Conservation (phyloP, 2,113 vertebrate genomes). For the Pimephales promelas region DNA sequence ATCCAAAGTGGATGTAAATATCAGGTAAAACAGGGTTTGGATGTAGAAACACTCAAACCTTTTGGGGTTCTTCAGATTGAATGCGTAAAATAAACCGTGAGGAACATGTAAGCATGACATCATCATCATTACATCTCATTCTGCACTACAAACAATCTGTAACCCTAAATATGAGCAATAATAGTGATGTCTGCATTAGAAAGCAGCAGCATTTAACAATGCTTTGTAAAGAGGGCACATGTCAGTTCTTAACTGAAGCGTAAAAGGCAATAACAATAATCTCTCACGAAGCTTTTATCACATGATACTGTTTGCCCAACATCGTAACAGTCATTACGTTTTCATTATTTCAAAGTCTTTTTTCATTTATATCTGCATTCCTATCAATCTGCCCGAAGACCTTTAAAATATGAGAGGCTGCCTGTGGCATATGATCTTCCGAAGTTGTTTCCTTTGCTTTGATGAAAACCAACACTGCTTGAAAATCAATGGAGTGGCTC, state of each 20-base stretch:
- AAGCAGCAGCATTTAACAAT: too few relatives aligned
- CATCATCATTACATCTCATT: not conserved
- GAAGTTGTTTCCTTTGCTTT: conserved; percentile 44
- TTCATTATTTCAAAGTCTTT: conserved; percentile 4
- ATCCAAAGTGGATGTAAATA: not conserved
- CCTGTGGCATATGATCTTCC: conserved; percentile 31
- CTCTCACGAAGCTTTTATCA: conserved; percentile 15
- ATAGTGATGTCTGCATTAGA: too few relatives aligned
- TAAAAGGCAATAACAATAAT: conserved; percentile 6
- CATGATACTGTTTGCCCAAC: conserved; percentile 13
- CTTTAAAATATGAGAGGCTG: conserved; percentile 22
- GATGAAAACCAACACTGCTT: conserved; percentile 41
- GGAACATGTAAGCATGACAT: too few relatives aligned
- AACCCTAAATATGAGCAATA: not conserved
- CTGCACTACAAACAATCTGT: not conserved
- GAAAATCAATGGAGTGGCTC: conserved; percentile 37
- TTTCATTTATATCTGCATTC: conserved; percentile 22
- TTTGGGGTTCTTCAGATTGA: not conserved
- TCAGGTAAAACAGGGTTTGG: not conserved
- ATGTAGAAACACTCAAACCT: not conserved
- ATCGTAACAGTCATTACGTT: conserved; percentile 8
- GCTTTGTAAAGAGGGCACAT: not conserved
- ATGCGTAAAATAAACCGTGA: not conserved
- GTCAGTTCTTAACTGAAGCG: not conserved
- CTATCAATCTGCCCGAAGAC: conserved; percentile 31